Percentiles rank a stretch among this genome's conserved stretches.
Evolutionary conservation across 1,140 invertebrate species (phyloP).

Genomic region (Drosophila varians): DNA sequence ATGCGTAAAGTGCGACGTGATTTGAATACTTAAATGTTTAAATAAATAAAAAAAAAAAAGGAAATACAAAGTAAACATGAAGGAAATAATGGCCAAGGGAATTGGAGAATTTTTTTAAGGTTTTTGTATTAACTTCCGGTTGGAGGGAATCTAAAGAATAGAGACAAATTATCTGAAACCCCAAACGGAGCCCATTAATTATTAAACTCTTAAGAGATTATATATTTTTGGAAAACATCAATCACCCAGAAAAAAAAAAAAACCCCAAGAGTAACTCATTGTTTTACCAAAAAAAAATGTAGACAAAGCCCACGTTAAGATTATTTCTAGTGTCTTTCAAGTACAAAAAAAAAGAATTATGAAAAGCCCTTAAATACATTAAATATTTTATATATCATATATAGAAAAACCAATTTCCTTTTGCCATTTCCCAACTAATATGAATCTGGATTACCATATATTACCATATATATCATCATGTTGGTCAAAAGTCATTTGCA

Average conservation of each 20-base stretch:
- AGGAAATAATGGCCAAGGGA: not conserved
- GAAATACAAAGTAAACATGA: constrained; percentile 11
- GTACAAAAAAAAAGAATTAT: too few species aligned
- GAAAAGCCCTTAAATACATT: not conserved
- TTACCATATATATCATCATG: constrained; percentile 14
- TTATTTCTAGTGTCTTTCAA: constrained; percentile 17
- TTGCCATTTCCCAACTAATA: constrained; percentile 29
- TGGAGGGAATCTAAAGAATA: not conserved
- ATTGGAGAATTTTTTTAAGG: not conserved
- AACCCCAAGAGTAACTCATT: not conserved
- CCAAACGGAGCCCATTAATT: too few species aligned
- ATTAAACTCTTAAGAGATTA: too few species aligned
- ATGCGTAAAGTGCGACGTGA: constrained; percentile 27
- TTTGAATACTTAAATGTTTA: constrained; percentile 20
- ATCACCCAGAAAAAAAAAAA: too few species aligned
- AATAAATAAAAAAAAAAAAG: not conserved
- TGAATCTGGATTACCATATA: constrained; percentile 21
- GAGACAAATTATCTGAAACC: not conserved
- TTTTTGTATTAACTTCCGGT: constrained; percentile 29
- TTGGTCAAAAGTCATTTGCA: constrained; percentile 46
- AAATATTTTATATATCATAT: not conserved
- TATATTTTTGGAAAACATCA: too few species aligned
- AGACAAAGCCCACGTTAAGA: constrained; percentile 18
- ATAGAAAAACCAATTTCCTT: constrained; percentile 30
- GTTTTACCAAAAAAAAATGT: not conserved